A percentile compares a stretch with the other conserved stretches of the same genome.
phyloP scores from a whole-genome alignment of 35 echinoderm and acorn worm genomes.

The Apostichopus parvimensis region DNA sequence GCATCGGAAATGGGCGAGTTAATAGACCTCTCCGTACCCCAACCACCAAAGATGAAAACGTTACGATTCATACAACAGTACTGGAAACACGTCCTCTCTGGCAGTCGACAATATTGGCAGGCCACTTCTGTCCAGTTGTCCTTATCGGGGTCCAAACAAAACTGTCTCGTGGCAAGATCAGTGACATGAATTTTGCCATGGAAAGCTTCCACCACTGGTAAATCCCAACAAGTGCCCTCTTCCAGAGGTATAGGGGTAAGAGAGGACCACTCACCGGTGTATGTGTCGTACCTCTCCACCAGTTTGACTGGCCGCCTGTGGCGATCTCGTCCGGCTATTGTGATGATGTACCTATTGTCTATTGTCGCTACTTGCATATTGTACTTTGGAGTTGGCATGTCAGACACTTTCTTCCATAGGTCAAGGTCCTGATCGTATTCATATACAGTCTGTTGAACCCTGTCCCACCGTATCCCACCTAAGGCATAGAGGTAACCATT shows the following conservation, averaged over 20 bases:
- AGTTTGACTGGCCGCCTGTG: constrained; percentile 65
- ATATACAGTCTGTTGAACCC: constrained; percentile 87
- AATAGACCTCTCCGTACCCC: constrained; percentile 66
- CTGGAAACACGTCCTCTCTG: constrained; percentile 87
- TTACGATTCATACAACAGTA: constrained; percentile 92
- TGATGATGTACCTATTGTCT: constrained; percentile 88
- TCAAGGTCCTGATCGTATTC: constrained; percentile 85
- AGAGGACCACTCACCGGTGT: constrained; percentile 85
- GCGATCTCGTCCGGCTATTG: constrained; percentile 83
- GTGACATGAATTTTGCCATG: constrained; percentile 90
- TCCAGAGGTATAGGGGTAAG: constrained; percentile 81
- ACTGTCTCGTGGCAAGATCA: constrained; percentile 79
- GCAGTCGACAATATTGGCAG: constrained; percentile 65
- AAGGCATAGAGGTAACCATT: constrained; percentile 96
- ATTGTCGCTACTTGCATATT: constrained; percentile 88
- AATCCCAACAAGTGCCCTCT: constrained; percentile 80
- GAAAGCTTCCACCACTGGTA: constrained; percentile 92
- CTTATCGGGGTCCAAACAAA: constrained; percentile 68
- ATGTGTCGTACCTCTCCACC: constrained; percentile 94
- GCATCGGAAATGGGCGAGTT: constrained; percentile 82
- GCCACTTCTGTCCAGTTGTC: constrained; percentile 78
- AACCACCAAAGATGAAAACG: constrained; percentile 93
- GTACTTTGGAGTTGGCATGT: constrained; percentile 87
- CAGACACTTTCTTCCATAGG: constrained; percentile 78
- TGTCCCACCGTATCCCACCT: constrained; percentile 93